Evolutionary conservation across 2,797 vertebrate species (phyloP).

Genomic region (Kryptolebias ocellatus): DNA sequence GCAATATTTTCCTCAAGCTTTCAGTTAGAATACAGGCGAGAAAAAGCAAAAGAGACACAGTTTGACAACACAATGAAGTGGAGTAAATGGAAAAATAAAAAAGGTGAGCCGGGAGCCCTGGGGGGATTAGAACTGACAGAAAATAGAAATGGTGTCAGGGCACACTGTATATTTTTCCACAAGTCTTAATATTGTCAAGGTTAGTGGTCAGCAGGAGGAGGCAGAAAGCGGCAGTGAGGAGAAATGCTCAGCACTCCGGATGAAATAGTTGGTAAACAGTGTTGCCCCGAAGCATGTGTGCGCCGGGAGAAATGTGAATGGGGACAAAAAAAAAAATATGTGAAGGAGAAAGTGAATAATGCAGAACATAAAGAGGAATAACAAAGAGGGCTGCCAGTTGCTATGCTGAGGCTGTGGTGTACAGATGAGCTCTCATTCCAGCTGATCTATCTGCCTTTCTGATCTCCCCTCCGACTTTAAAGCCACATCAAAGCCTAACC

Average conservation of each 20-base stretch:
- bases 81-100: constrained; percentile 28
- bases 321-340: constrained; percentile 36
- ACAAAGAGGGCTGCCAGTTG: constrained; percentile 70
- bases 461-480: constrained; percentile 36
- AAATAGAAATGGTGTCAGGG: constrained; percentile 41
- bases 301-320: constrained; percentile 50
- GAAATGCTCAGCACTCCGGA: constrained; percentile 55
- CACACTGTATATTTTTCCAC: constrained; percentile 42
- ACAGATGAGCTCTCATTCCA: constrained; percentile 61
- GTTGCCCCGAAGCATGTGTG: constrained; percentile 40
- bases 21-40: constrained; percentile 19
- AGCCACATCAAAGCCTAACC: constrained; percentile 35
- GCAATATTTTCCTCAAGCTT: constrained; percentile 7
- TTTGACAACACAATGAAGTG: constrained; percentile 37
- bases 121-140: constrained; percentile 44
- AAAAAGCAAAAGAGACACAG: constrained; percentile 15
- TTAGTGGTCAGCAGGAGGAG: constrained; percentile 57
- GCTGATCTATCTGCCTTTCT: constrained; percentile 37
- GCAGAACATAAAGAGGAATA: constrained; percentile 55
- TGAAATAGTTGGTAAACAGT: constrained; percentile 55
- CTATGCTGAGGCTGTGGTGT: constrained; percentile 76
- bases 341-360: constrained; percentile 69
- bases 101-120: constrained; percentile 10
- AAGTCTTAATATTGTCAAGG: constrained; percentile 59
- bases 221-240: constrained; percentile 57